Conservation (phyloP, 2,797 vertebrate genomes). For the Betta splendens region DNA sequence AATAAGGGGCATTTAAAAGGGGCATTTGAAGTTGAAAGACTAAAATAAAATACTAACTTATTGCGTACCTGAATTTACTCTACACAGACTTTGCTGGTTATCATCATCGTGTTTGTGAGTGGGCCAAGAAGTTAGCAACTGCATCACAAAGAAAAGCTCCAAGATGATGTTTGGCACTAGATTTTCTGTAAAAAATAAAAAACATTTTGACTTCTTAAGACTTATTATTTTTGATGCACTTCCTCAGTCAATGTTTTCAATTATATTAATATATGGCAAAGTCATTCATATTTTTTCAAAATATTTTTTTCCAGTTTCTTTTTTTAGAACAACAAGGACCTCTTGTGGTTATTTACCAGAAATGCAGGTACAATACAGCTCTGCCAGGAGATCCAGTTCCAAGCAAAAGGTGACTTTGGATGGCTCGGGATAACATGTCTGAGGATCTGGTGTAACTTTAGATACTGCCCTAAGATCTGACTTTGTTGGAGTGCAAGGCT, state of each 20-base stretch:
- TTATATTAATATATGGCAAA: not conserved
- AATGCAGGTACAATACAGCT: slow-evolving; percentile 92
- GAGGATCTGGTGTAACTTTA: slow-evolving; percentile 82
- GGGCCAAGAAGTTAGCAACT: slow-evolving; percentile 90
- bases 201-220: slow-evolving; percentile 1
- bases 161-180: slow-evolving; percentile 95
- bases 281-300: not conserved
- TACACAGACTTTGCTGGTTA: slow-evolving; percentile 60
- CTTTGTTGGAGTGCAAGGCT: slow-evolving; percentile 84
- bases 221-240: not conserved
- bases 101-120: slow-evolving; percentile 71
- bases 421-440: slow-evolving; percentile 81
- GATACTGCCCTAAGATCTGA: slow-evolving; percentile 63
- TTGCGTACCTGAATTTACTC: slow-evolving; percentile 62
- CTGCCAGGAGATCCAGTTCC: slow-evolving; percentile 87
- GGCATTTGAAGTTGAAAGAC: rapidly evolving
- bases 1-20: not conserved
- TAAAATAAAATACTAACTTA: not conserved
- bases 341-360: slow-evolving; percentile 82
- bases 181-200: slow-evolving; percentile 84
- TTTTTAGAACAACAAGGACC: slow-evolving; percentile 1
- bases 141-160: slow-evolving; percentile 97
- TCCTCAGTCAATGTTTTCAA: not conserved
- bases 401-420: slow-evolving; percentile 85
- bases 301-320: not conserved